phyloP scores from a whole-genome alignment of 1,140 invertebrate species.

The Ephestia elutella region DNA sequence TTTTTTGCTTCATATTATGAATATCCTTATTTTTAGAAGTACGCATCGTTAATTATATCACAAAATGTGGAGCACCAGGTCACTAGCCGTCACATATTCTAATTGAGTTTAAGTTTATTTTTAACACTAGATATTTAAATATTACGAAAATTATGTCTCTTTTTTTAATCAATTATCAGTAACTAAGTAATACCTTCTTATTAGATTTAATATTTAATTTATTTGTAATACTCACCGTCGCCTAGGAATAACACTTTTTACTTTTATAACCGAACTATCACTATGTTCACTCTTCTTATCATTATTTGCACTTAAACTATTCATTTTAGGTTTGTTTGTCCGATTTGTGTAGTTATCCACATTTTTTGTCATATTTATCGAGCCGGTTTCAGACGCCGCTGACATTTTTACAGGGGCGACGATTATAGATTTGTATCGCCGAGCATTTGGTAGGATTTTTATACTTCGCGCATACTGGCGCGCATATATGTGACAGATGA shows the following conservation, averaged over 20 bases:
- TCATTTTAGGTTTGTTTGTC: constrained; percentile 33
- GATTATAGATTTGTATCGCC: constrained; percentile 68
- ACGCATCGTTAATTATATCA: constrained; percentile 51
- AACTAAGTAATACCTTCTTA: too few relatives aligned
- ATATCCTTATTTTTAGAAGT: constrained; percentile 36
- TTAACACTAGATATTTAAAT: not conserved
- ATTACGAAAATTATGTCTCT: not conserved
- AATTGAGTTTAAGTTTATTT: constrained; percentile 3
- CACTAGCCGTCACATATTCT: constrained; percentile 18
- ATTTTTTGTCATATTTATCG: constrained; percentile 41
- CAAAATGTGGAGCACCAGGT: constrained; percentile 40
- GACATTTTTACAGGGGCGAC: constrained; percentile 58
- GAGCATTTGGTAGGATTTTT: constrained; percentile 65
- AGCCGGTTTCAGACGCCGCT: constrained; percentile 37
- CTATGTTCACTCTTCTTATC: constrained; percentile 41
- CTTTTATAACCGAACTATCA: constrained; percentile 55
- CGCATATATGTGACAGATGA: constrained; percentile 49
- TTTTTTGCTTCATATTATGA: not conserved
- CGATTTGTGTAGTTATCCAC: constrained; percentile 29
- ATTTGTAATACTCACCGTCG: constrained; percentile 42
- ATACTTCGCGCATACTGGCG: constrained; percentile 67
- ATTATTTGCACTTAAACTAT: constrained; percentile 44
- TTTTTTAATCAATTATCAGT: too few relatives aligned
- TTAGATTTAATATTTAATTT: constrained; percentile 16
- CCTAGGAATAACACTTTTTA: constrained; percentile 67